phyloP scores from a whole-genome alignment of 2,888 invertebrate species.

The Amiota communis region DNA sequence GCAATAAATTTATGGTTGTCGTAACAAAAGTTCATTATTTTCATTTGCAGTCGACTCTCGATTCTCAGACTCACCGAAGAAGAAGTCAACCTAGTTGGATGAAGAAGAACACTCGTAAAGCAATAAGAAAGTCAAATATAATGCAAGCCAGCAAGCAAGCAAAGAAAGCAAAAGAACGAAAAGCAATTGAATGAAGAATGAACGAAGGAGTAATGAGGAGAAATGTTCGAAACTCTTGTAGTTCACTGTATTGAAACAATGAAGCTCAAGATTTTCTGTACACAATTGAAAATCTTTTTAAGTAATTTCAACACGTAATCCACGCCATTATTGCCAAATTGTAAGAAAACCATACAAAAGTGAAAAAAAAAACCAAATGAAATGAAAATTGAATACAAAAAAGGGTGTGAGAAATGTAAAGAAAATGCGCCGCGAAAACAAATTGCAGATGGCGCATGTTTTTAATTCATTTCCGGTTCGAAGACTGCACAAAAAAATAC shows the following conservation, averaged over 20 bases:
- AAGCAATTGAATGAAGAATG: neutral
- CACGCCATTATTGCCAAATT: constrained; percentile 37
- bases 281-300: constrained; percentile 68
- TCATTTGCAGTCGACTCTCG: constrained; percentile 21
- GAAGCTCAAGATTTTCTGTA: constrained; percentile 28
- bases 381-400: neutral
- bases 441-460: constrained; percentile 45
- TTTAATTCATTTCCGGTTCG: constrained; percentile 50
- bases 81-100: neutral
- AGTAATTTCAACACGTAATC: constrained; percentile 70
- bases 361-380: constrained; percentile 18
- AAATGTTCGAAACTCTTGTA: neutral
- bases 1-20: constrained; percentile 57
- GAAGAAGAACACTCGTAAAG: neutral
- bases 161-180: constrained; percentile 1
- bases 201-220: neutral
- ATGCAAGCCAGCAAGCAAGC: neutral
- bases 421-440: constrained; percentile 28
- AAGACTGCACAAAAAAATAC: neutral
- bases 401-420: constrained; percentile 9
- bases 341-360: constrained; percentile 1
- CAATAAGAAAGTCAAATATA: neutral
- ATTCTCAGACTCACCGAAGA: neutral
- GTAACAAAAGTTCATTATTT: constrained; percentile 42
- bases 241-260: constrained; percentile 25